Evolutionary conservation across 2,888 invertebrate genomes (phyloP).

Genomic region (Drosophila niveifrons): DNA sequence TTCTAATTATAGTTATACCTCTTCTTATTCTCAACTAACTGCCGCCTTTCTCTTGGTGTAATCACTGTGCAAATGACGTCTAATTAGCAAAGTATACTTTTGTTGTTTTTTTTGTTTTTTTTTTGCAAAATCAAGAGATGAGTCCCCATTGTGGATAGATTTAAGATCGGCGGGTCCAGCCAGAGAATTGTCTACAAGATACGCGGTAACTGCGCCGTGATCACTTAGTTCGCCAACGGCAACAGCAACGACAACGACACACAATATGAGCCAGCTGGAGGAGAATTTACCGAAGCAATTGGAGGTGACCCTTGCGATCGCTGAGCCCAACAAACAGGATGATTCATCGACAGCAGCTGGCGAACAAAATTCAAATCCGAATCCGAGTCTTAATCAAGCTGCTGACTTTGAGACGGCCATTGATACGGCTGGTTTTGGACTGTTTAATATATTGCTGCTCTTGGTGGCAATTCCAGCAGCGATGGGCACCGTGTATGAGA

Average conservation of each 20-base stretch:
- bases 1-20: no score
- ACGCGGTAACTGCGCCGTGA: slow-evolving; percentile 37
- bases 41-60: slow-evolving; percentile 7
- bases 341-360: not conserved
- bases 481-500: slow-evolving; percentile 89
- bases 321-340: slow-evolving; percentile 20
- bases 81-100: slow-evolving; percentile 13
- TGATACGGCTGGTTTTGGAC: slow-evolving; percentile 89
- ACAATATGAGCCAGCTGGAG: slow-evolving; percentile 41
- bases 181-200: slow-evolving; percentile 43
- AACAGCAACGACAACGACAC: not conserved
- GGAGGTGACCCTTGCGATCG: slow-evolving; percentile 8
- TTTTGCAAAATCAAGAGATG: slow-evolving; percentile 27
- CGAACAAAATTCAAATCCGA: not conserved
- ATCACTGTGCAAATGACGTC: slow-evolving; percentile 14
- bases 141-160: slow-evolving; percentile 15
- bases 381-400: slow-evolving; percentile 14
- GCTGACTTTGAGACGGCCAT: slow-evolving; percentile 90
- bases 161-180: slow-evolving; percentile 36
- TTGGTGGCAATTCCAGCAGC: slow-evolving; percentile 88
- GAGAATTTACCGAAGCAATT: slow-evolving; percentile 37
- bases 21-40: no score
- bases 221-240: slow-evolving; percentile 55
- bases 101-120: slow-evolving; percentile 6
- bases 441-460: slow-evolving; percentile 89